Percentiles rank a stretch among this genome's conserved stretches.
phyloP scores from a whole-genome alignment of 1,140 invertebrate species.

The Heliothis subflexa region DNA sequence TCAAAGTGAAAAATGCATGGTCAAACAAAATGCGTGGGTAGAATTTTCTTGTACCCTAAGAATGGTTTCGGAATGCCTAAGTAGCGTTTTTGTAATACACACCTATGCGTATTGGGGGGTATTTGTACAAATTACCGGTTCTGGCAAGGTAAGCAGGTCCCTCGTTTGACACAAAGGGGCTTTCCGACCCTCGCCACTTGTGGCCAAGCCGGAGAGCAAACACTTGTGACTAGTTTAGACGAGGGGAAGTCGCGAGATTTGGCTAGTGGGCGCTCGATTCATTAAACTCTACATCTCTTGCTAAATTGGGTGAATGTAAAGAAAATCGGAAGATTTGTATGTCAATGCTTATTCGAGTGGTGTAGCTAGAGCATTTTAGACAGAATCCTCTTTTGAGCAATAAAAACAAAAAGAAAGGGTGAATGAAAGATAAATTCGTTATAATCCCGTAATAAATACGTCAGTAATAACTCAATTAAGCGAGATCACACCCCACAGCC shows the following conservation, averaged over 20 bases:
- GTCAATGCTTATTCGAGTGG: too few species aligned
- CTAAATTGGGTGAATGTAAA: constrained; percentile 10
- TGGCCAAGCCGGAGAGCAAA: constrained; percentile 53
- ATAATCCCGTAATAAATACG: constrained; percentile 72
- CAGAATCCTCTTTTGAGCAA: background rate
- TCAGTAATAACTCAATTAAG: constrained; percentile 82
- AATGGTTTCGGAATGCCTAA: background rate
- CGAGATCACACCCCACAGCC: constrained; percentile 68
- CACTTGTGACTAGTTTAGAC: constrained; percentile 37
- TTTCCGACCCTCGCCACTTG: constrained; percentile 59
- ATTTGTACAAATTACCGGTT: constrained; percentile 66
- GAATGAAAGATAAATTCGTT: constrained; percentile 44
- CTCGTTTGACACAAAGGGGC: constrained; percentile 58
- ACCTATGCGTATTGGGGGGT: constrained; percentile 4
- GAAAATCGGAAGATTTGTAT: too few species aligned
- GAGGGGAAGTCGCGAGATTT: constrained; percentile 30
- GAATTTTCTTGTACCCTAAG: background rate
- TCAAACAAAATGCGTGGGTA: background rate
- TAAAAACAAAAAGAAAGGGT: constrained; percentile 30
- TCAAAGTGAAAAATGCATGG: background rate
- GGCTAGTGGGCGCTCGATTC: constrained; percentile 22
- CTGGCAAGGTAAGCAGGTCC: constrained; percentile 56
- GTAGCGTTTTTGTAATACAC: constrained; percentile 15
- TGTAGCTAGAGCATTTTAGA: background rate
- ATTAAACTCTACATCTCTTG: constrained; percentile 22